These are phyloP conservation scores for Toxonevra muliebris DNA, from an alignment of 2,888 invertebrate species.

Conservation along the genomic window DNA sequence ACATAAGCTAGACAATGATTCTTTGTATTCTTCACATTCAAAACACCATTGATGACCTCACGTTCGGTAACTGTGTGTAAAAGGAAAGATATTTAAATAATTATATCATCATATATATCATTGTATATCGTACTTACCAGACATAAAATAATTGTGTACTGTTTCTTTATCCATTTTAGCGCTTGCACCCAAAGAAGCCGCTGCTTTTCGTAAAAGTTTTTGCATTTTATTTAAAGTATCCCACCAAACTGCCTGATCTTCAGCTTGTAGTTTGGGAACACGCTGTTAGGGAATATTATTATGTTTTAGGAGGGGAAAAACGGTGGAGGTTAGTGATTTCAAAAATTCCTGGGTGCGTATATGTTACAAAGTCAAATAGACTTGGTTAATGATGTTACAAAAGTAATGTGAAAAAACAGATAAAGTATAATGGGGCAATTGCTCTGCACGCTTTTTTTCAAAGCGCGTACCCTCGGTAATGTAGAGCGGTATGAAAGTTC, in stretches of 20 bases:
- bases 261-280: slow-evolving; percentile 93
- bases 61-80: slow-evolving; percentile 89
- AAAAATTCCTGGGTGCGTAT: no score
- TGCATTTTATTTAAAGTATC: slow-evolving; percentile 95
- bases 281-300: slow-evolving; percentile 68
- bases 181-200: slow-evolving; percentile 82
- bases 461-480: no score
- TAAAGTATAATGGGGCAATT: no score
- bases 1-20: slow-evolving; percentile 96
- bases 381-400: no score
- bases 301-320: no score
- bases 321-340: no score
- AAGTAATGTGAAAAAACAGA: no score
- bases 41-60: slow-evolving; percentile 94
- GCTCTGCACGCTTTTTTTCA: no score
- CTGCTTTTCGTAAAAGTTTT: slow-evolving; percentile 90
- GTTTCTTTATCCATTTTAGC: slow-evolving; percentile 90
- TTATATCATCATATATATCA: background rate
- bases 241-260: slow-evolving; percentile 98
- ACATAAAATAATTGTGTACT: slow-evolving; percentile 99
- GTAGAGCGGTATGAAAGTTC: no score
- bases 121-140: slow-evolving; percentile 71
- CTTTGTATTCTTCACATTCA: slow-evolving; percentile 92
- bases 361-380: no score
- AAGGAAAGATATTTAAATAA: background rate